Conservation (phyloP, 2,113 vertebrate species). For the Pomatostomus ruficeps region DNA sequence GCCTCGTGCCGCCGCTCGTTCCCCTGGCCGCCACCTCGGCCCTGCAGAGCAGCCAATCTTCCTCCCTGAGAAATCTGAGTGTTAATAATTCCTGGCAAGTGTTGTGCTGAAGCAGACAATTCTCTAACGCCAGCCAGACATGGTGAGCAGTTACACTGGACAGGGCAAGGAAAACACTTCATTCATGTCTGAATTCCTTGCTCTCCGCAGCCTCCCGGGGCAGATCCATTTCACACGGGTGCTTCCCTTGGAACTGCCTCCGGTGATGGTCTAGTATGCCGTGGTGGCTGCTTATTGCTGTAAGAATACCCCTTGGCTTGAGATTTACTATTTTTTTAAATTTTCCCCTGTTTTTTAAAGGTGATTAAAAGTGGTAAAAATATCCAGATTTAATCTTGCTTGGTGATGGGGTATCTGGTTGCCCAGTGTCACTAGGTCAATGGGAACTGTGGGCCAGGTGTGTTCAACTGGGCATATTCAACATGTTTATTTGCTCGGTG, state of each 20-base stretch:
- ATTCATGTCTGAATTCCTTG: background rate
- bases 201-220: background rate
- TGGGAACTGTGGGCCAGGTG: background rate
- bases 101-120: constrained; percentile 31
- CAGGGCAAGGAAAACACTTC: background rate
- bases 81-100: constrained; percentile 51
- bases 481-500: background rate
- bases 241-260: background rate
- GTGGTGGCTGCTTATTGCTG: background rate
- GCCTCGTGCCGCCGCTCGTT: fast-evolving
- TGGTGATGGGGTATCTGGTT: background rate
- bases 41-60: background rate
- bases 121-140: background rate
- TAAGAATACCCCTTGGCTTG: background rate
- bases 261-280: fast-evolving
- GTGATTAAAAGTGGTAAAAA: background rate
- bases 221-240: background rate
- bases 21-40: background rate
- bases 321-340: fast-evolving
- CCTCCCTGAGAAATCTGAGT: background rate
- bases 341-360: background rate
- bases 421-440: background rate
- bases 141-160: background rate
- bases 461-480: background rate
- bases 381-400: background rate